phyloP scores from a whole-genome alignment of 2,113 vertebrate species.

The Planiliza haematocheilus region DNA sequence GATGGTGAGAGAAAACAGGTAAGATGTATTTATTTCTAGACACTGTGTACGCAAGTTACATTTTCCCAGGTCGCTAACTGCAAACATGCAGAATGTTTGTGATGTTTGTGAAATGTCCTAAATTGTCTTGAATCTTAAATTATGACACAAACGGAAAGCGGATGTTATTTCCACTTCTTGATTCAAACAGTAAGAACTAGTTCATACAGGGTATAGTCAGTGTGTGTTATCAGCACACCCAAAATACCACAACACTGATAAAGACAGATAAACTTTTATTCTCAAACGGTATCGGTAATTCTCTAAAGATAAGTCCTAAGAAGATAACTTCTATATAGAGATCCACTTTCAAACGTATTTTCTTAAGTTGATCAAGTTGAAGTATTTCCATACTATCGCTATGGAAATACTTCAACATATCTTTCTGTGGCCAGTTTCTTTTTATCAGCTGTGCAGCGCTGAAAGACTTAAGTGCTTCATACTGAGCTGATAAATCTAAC shows the following conservation, averaged over 20 bases:
- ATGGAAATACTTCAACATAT: neutral
- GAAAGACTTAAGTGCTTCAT: slow-evolving; percentile 37
- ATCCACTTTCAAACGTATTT: neutral
- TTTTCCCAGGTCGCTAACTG: neutral
- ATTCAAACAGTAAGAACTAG: neutral
- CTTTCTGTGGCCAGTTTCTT: neutral
- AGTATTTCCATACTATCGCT: neutral
- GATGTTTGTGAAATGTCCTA: neutral
- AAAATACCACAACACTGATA: slow-evolving; percentile 57
- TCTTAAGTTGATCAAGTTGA: neutral
- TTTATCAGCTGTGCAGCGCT: slow-evolving; percentile 8
- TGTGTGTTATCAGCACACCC: slow-evolving; percentile 22
- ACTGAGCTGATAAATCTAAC: slow-evolving; percentile 50
- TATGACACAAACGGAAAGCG: neutral
- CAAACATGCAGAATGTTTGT: neutral
- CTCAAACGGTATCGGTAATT: slow-evolving; percentile 18
- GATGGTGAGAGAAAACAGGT: slow-evolving; percentile 90
- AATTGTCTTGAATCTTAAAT: too few relatives aligned
- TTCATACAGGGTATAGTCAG: slow-evolving; percentile 32
- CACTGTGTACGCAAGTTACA: neutral
- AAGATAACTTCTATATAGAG: neutral
- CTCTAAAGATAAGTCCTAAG: slow-evolving; percentile 5
- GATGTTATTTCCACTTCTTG: neutral
- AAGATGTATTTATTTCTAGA: slow-evolving; percentile 54
- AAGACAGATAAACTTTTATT: slow-evolving; percentile 19